phyloP scores from a whole-genome alignment of 1,140 invertebrate species.

The Ericerus pela region DNA sequence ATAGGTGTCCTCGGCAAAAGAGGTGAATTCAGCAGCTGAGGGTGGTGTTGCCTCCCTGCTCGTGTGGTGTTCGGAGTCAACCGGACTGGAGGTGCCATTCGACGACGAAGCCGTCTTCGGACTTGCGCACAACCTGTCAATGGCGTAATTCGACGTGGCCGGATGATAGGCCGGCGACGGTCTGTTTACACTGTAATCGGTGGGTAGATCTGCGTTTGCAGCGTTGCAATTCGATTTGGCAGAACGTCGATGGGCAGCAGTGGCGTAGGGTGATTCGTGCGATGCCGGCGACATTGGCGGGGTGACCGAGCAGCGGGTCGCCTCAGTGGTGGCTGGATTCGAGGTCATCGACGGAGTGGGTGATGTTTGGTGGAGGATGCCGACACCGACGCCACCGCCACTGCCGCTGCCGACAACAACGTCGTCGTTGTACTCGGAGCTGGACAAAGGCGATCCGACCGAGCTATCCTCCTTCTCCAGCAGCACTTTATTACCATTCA shows the following conservation, averaged over 20 bases:
- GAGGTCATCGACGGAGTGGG: not conserved
- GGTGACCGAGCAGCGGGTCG: not conserved
- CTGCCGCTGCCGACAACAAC: no score
- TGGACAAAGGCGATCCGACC: not conserved
- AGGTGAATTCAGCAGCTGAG: not conserved
- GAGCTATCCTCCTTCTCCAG: not conserved
- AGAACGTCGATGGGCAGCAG: not conserved
- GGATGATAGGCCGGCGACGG: not conserved
- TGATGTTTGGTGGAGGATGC: no score
- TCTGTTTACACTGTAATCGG: not conserved
- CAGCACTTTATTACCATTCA: conserved; percentile 7
- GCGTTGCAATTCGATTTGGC: not conserved
- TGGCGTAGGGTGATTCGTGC: not conserved
- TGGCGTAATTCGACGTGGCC: not conserved
- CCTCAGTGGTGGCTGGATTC: not conserved
- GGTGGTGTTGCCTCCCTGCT: no score
- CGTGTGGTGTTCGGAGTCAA: not conserved
- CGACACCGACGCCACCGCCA: no score
- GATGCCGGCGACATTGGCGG: not conserved
- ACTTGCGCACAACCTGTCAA: not conserved
- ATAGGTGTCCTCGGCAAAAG: not conserved
- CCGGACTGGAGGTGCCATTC: not conserved
- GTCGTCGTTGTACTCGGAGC: conserved; percentile 10
- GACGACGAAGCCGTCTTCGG: not conserved
- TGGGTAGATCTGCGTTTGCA: not conserved